A percentile compares a stretch with the other conserved stretches of the same genome.
phyloP scores from a whole-genome alignment of 1,140 invertebrate genomes.

The Pseudomyrmex cubaensis region DNA sequence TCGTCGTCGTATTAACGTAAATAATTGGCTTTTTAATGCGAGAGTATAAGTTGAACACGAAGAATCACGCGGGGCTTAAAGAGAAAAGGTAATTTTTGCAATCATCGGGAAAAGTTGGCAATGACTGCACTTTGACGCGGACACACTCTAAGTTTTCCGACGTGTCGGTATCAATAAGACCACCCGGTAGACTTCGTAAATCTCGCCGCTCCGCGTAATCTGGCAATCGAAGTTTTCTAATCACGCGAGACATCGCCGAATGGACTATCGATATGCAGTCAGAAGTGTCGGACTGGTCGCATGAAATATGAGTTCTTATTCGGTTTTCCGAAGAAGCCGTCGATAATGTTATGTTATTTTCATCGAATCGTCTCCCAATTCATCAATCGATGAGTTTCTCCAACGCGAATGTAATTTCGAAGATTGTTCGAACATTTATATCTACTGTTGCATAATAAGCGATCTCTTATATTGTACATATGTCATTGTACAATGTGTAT shows the following conservation, averaged over 20 bases:
- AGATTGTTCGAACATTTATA: constrained; percentile 16
- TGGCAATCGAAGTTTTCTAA: constrained; percentile 79
- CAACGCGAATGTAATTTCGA: neutral
- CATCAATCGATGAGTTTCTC: too few species aligned
- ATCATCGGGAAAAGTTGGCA: constrained; percentile 23
- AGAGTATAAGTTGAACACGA: constrained; percentile 8
- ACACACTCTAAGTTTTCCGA: constrained; percentile 53
- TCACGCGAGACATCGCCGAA: constrained; percentile 67
- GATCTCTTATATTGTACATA: too few species aligned
- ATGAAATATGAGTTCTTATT: constrained; percentile 67
- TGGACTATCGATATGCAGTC: constrained; percentile 74
- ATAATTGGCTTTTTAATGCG: neutral
- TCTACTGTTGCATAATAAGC: too few species aligned
- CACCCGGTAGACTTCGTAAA: constrained; percentile 53
- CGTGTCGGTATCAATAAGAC: constrained; percentile 55
- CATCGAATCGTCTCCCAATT: neutral
- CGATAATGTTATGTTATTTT: constrained; percentile 29
- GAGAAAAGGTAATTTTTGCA: neutral
- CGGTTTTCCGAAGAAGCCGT: neutral
- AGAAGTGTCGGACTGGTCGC: constrained; percentile 57
- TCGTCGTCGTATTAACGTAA: neutral
- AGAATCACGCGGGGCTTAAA: constrained; percentile 26
- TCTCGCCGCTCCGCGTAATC: constrained; percentile 68
- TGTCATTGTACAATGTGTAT: too few species aligned
- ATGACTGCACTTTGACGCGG: constrained; percentile 35